Evolutionary conservation across 2,888 invertebrate genomes (phyloP).

Genomic region (Lissocephala sabroskyi): DNA sequence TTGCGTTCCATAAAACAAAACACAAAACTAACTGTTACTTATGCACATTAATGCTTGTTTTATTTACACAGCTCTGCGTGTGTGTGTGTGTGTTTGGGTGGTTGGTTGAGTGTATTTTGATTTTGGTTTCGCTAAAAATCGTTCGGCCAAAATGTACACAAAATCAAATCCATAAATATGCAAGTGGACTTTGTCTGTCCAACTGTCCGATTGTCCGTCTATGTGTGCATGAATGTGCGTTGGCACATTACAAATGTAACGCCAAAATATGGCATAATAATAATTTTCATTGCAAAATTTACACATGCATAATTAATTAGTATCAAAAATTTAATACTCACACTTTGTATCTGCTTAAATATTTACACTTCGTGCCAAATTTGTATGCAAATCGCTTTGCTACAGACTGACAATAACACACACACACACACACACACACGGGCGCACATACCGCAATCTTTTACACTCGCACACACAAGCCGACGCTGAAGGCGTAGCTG

Average conservation of each 20-base stretch:
- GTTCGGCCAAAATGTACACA: neutral
- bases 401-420: constrained; percentile 57
- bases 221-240: neutral
- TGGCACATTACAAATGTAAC: constrained; percentile 30
- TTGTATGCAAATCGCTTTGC: constrained; percentile 70
- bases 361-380: constrained; percentile 70
- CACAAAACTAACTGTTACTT: constrained; percentile 6
- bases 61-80: no score
- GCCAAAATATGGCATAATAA: constrained; percentile 59
- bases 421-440: constrained; percentile 17
- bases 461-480: no score
- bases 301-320: constrained; percentile 72
- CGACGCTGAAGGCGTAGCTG: no score
- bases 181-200: neutral
- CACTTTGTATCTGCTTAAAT: constrained; percentile 70
- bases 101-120: constrained; percentile 15
- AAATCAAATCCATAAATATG: neutral
- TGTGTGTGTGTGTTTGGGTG: constrained; percentile 1
- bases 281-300: constrained; percentile 66
- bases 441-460: constrained; percentile 12
- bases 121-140: constrained; percentile 41
- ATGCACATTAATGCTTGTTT: neutral
- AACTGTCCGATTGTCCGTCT: neutral
- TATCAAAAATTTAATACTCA: constrained; percentile 71
- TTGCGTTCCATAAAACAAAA: constrained; percentile 1